A percentile compares a stretch with the other conserved stretches of the same genome.
Evolutionary conservation across 2,797 vertebrate species (phyloP).

Genomic region (Lacerta agilis): DNA sequence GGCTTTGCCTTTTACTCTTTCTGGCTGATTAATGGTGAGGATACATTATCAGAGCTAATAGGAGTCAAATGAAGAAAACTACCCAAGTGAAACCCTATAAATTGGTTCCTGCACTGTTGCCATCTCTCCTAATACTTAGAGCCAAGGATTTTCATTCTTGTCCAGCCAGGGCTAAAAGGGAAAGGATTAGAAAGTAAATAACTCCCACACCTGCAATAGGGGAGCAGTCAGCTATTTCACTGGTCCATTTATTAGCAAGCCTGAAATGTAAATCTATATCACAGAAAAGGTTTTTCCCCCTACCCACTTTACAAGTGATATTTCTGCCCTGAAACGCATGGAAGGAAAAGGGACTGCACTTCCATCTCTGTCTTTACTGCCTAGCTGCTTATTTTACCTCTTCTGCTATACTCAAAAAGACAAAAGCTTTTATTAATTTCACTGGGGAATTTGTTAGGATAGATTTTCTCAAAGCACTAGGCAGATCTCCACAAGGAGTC

Average conservation of each 20-base stretch:
- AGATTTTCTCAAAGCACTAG: background rate
- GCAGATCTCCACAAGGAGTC: background rate
- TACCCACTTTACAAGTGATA: constrained; percentile 13
- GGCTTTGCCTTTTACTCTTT: constrained; percentile 72
- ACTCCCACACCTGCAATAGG: constrained; percentile 83
- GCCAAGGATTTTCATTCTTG: constrained; percentile 88
- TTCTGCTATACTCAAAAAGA: background rate
- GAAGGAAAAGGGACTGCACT: background rate
- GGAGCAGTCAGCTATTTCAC: constrained; percentile 87
- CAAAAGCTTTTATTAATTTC: constrained; percentile 23
- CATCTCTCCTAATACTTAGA: constrained; percentile 80
- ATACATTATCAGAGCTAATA: constrained; percentile 93
- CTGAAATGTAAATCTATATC: constrained; percentile 84
- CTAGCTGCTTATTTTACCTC: background rate
- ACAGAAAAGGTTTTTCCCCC: constrained; percentile 28
- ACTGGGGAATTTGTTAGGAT: constrained; percentile 1
- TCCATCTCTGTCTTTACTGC: constrained; percentile 28
- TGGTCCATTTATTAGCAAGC: constrained; percentile 82
- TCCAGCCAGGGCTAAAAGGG: constrained; percentile 79
- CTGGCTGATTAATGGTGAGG: constrained; percentile 83
- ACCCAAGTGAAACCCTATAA: constrained; percentile 87
- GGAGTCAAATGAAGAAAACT: constrained; percentile 91
- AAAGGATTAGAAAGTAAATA: constrained; percentile 91
- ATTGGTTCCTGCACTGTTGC: constrained; percentile 83
- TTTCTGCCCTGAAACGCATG: constrained; percentile 36